Base-by-base conservation (phyloP, 2,888 invertebrate genomes). In the Galeruca laticollis region DNA sequence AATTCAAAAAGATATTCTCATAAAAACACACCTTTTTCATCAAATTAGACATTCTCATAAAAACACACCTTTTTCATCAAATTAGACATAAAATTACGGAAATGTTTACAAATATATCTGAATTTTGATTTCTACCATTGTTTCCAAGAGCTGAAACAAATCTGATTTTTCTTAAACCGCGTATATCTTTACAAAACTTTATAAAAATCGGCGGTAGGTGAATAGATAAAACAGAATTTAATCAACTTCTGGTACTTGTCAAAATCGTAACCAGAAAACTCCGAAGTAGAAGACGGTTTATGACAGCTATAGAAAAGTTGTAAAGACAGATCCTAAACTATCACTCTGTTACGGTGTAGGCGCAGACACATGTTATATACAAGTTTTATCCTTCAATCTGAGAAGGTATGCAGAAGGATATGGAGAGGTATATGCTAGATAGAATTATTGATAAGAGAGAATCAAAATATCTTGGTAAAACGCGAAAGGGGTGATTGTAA, bases 171-270 rank as follows among this genome's bases (percentile, higher is more conserved):
- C 15, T 15, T 6, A 9, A 8, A n/a, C 3, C 11, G 1, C 13
- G n/a, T 40, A 40, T 18, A 47, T 57, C 18, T 57, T 26, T 35
- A 31, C 15, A 8, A 15, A 1, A 57, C 31, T 20, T 18, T 26
- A 21, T 57, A 57, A 63, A 52, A 62, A 63, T 70, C 43, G 67
- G 43, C 37, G 37, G 62, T 62, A 60, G 54, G 70, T 64, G 71
- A 63, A 68, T 64, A 73, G 76, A 68, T 71, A 76, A 75, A 77
- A 75, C 74, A 70, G 72, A 77, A 74, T 78, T 79, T 77, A 78
- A 79, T 78, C 77, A 79, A 78, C 73, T 69, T 68, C 60, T 64
- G 72, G 68, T 75, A 73, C 75, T 77, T 79, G 76, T 77, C 76
- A 77, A 78, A 79, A 78, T 73, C 76, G 80, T 79, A 80, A 77